Conservation (phyloP, 1,140 invertebrate species). For the Armadillidium nasatum region DNA sequence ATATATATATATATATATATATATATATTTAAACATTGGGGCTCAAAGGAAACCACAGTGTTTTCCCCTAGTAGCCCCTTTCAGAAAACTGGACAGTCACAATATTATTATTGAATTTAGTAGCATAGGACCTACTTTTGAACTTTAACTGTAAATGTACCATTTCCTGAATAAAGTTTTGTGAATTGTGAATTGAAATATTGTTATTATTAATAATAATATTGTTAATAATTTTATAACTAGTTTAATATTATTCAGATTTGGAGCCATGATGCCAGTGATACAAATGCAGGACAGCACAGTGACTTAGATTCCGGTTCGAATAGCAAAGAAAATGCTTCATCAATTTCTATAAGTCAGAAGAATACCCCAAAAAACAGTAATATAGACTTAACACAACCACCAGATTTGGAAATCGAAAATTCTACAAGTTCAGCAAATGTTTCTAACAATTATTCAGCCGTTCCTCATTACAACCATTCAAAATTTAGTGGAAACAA, state of each 20-base stretch:
- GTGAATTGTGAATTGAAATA: no score
- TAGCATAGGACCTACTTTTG: no score
- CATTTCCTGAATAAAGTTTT: no score
- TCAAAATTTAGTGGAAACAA: slow-evolving; percentile 31
- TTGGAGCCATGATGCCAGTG: slow-evolving; percentile 36
- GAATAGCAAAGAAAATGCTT: slow-evolving; percentile 11
- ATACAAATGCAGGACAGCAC: slow-evolving; percentile 31
- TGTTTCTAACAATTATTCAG: neutral
- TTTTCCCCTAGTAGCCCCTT: no score
- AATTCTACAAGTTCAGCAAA: slow-evolving; percentile 1
- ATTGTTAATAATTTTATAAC: no score
- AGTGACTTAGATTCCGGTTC: slow-evolving; percentile 34
- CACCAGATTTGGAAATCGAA: slow-evolving; percentile 20
- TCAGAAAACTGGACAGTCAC: no score
- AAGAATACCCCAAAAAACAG: slow-evolving; percentile 26
- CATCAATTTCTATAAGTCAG: neutral
- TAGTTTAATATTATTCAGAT: slow-evolving; percentile 11
- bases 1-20: no score
- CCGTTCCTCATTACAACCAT: slow-evolving; percentile 14
- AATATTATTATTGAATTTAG: no score
- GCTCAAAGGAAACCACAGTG: no score
- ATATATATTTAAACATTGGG: no score
- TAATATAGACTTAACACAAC: slow-evolving; percentile 28
- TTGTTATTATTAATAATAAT: no score
- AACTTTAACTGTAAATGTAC: no score